Evolutionary conservation across 2,113 vertebrate species (phyloP), one percentile per base, ranked within the genome.

Genomic region (Peromyscus maniculatus): DNA sequence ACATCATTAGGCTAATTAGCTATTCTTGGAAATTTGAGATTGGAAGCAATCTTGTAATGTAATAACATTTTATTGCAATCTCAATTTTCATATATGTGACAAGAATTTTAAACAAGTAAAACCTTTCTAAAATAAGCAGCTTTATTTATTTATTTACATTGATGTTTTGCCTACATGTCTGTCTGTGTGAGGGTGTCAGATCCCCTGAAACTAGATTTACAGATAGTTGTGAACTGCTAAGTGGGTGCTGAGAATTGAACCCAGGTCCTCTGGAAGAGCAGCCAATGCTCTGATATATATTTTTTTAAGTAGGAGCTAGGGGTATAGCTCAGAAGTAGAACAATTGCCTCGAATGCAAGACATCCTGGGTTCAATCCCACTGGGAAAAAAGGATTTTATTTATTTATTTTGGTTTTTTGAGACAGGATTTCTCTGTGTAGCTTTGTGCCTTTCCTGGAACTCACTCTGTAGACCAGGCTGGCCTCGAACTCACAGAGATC

Each of bases 1-100:
- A 93, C 21, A 89, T 89, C 19, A 67, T 87, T 91, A 88, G 52
- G 78, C 87, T 96, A 88, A 91, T 94, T 94, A 86, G 43, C 55
- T 43, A 39, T 92, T 49, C 78, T 71, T 94, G n/a, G 72, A 91
- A 96, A 91, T 49, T 91, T 88, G 19, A 69, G 80, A 92, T 90
- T 93, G 82, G 64, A 93, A 89, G 33, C 57, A 46, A 15, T 75
- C 12, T 77, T 89, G 2, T 88, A 78, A 94, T 92, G 84, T 13
- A 94, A 59, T 59, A 97, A 90, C 83, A 80, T 92, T 91, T 77
- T 95, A 82, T 24, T 84, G 21, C 62, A 88, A 36, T 82, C 43
- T 94, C 77, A 62, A 39, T 62, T 89, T 91, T 92, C 2, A 0
- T 80, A 72, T 92, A 86, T 80, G 24, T 91, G 33, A 88, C 28